Percentiles rank a stretch among this genome's conserved stretches.
Conservation (phyloP, 2,113 vertebrate genomes). For the Opisthocomus hoazin region DNA sequence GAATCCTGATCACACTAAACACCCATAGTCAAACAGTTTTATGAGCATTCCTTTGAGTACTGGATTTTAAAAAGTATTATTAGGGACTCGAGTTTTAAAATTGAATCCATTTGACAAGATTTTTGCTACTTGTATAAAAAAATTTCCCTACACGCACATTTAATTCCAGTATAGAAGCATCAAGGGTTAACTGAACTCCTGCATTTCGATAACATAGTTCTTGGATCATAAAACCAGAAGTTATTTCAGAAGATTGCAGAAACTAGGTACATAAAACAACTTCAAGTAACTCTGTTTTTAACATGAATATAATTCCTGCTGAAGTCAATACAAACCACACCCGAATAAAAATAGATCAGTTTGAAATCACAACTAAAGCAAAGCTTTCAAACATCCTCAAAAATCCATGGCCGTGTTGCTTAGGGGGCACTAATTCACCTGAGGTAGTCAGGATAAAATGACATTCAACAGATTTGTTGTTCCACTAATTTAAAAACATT, state of each 20-base stretch:
- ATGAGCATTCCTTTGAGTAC: background rate
- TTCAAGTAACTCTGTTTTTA: background rate
- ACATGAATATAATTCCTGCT: background rate
- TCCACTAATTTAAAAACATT: background rate
- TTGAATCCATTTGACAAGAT: background rate
- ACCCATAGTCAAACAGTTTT: background rate
- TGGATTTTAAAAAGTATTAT: background rate
- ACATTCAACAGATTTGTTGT: background rate
- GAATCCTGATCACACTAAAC: background rate
- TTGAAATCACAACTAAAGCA: background rate
- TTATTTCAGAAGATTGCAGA: background rate
- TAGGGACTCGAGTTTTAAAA: background rate
- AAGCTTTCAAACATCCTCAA: background rate
- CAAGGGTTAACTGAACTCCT: background rate
- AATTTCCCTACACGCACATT: background rate
- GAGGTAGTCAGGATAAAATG: background rate
- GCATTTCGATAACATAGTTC: background rate
- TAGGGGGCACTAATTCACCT: background rate
- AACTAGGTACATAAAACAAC: background rate
- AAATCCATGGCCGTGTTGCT: background rate
- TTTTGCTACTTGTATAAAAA: background rate
- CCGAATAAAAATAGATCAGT: background rate
- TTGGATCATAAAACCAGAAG: background rate
- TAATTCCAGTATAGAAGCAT: background rate
- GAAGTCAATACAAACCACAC: background rate